phyloP scores from a whole-genome alignment of 2,113 vertebrate species.

The Calypte anna region DNA sequence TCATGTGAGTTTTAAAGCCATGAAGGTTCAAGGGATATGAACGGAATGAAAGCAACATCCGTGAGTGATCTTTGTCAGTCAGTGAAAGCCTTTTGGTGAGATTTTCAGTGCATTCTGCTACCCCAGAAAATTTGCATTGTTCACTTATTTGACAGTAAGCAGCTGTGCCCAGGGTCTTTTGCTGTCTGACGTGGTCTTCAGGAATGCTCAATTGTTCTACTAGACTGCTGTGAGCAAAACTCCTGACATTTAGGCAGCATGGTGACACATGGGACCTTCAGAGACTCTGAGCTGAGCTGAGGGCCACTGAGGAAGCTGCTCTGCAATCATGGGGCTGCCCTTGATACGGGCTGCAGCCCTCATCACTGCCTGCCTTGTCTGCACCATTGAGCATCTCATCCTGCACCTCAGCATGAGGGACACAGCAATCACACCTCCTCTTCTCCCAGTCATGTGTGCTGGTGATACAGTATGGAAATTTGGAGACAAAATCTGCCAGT shows the following conservation, averaged over 20 bases:
- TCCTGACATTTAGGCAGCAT: neutral
- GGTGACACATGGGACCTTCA: neutral
- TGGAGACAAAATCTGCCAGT: neutral
- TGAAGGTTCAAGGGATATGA: neutral
- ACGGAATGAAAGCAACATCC: neutral
- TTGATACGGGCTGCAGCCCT: neutral
- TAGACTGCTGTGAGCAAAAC: neutral
- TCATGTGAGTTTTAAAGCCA: neutral
- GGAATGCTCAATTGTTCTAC: neutral
- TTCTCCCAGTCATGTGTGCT: neutral
- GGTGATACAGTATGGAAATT: neutral
- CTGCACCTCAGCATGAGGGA: neutral
- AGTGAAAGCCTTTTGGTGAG: neutral
- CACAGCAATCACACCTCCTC: accelerated
- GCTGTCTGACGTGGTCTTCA: neutral
- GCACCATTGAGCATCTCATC: neutral
- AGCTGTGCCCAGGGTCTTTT: neutral
- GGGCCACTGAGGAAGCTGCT: accelerated
- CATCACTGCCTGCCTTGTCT: neutral
- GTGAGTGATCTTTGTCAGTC: neutral
- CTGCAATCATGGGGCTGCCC: neutral
- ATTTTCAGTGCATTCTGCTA: neutral
- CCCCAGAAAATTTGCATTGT: neutral
- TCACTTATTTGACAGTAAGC: neutral
- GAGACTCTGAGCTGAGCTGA: neutral